Base-by-base conservation (phyloP, 2,113 vertebrate species). In the Albula glossodonta region DNA sequence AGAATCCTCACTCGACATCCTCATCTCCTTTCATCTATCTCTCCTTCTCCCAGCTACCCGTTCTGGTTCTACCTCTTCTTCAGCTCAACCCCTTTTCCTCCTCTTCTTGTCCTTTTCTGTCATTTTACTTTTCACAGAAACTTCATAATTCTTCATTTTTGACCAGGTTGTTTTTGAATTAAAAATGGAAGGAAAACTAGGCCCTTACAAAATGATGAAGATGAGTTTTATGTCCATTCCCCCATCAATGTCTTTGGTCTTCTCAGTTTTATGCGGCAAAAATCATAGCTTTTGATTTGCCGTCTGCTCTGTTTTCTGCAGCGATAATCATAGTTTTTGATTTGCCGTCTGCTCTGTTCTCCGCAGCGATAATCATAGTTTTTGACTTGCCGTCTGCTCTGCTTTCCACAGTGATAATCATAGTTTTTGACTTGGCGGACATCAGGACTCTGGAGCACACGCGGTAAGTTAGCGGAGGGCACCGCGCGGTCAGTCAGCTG, bases 391-490 rank as follows among this genome's bases (percentile, higher is more conserved):
- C 93, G 31, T 41, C 31, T 41, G 31, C 70, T 77, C 70, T 90
- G 25, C 80, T 79, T 88, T 22, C 82, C 86, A 53, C 87, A 95
- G 95, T 95, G 83, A 94, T 95, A 51, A 85, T 95, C 81, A 92
- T 91, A 19, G 93, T 94, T 50, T 95, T 95, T 82, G 94, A 95
- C 88, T 91, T 95, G 94, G 91, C 93, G 0, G 93, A 95, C 86
- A 95, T 95, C 77, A 90, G 91, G 83, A 97, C 96, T 13, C 93
- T 99, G 88, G 96, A 96, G 78, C 94, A 98, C 78, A 97, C 96
- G 82, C 95, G 93, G 97, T 97, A 94, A 92, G 97, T 94, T 53
- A 51, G 17, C 9, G 10, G 22, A 85, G 52, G 1, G 12, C 63
- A 60, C 9, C 17, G 60, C 22, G 41, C 22, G 78, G 41, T 6